Evolutionary conservation across 2,797 vertebrate genomes (phyloP), one percentile per base, ranked within the genome.

Genomic region (Trachurus trachurus): DNA sequence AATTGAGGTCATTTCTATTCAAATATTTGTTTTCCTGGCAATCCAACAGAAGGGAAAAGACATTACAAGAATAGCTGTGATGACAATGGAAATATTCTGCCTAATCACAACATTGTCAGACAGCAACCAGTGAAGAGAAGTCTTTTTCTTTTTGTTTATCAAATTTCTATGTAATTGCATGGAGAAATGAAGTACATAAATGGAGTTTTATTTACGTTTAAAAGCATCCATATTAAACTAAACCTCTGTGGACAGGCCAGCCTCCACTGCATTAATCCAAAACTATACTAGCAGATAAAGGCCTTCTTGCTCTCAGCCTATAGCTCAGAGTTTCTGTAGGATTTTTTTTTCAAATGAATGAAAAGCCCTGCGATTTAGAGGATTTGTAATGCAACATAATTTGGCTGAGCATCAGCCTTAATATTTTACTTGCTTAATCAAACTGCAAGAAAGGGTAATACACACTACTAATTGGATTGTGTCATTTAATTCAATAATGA

Each of bases 401-500:
- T 94, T 93, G 84, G 81, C 90, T 82, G 62, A 82, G 88, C 83
- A 83, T 92, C 87, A 80, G 78, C 81, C 71, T 85, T 89, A 89
- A 88, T 94, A 88, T 92, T 92, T 87, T 78, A 87, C 88, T 92
- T 91, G 88, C 87, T 90, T 93, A 91, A 94, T 94, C 89, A 89
- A 92, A 93, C 82, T 78, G 84, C 71, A 82, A 89, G 84, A 90
- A 88, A 91, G 79, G 81, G 84, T 91, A 91, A 92, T 90, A 88
- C 89, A 87, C 91, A 89, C 73, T 78, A 47, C 89, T 92, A 94
- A 94, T 95, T 93, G 90, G 87, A 92, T 92, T 94, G 88, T 86
- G 84, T 92, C 72, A 13, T 93, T 91, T 94, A 92, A 94, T 93
- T 94, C 81, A 91, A 93, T 93, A 93, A 94, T 90, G 89, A 92